Conservation (phyloP, 2,888 invertebrate species). For the Drosophila hamatofila region DNA sequence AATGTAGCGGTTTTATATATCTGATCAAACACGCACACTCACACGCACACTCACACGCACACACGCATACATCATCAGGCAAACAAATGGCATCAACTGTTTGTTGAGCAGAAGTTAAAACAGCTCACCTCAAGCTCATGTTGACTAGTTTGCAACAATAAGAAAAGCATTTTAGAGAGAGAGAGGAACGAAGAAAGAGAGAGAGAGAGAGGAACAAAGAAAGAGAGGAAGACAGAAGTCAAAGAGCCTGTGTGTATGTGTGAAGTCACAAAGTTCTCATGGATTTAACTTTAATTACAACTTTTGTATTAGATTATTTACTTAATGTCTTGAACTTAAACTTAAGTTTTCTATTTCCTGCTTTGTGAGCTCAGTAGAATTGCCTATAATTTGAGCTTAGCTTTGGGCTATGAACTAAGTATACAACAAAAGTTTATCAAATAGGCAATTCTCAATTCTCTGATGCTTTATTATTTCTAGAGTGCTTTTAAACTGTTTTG, state of each 20-base stretch:
- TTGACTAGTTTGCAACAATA: slow-evolving; percentile 19
- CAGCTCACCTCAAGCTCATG: slow-evolving; percentile 24
- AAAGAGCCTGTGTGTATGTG: background rate
- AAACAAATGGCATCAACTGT: slow-evolving; percentile 50
- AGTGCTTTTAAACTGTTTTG: too few relatives aligned
- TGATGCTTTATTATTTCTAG: background rate
- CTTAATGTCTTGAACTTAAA: slow-evolving; percentile 7
- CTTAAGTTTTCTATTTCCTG: slow-evolving; percentile 4
- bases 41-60: background rate
- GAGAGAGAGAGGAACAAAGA: background rate
- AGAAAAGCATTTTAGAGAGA: slow-evolving; percentile 9
- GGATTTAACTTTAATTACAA: slow-evolving; percentile 32
- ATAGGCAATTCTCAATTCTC: too few relatives aligned
- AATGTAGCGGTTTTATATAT: slow-evolving; percentile 25
- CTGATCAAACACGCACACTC: slow-evolving; percentile 25
- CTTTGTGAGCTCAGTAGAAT: background rate
- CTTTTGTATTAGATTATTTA: slow-evolving; percentile 26
- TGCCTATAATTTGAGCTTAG: background rate
- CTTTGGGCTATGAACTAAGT: slow-evolving; percentile 11
- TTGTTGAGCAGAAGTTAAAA: slow-evolving; percentile 10
- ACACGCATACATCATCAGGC: slow-evolving; percentile 37
- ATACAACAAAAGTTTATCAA: background rate
- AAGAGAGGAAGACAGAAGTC: background rate
- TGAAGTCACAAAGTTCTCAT: slow-evolving; percentile 22
- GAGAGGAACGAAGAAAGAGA: too few relatives aligned